A percentile compares a stretch with the other conserved stretches of the same genome.
Evolutionary conservation across 1,140 invertebrate genomes (phyloP).

Genomic region (Drosophila micromelanica): DNA sequence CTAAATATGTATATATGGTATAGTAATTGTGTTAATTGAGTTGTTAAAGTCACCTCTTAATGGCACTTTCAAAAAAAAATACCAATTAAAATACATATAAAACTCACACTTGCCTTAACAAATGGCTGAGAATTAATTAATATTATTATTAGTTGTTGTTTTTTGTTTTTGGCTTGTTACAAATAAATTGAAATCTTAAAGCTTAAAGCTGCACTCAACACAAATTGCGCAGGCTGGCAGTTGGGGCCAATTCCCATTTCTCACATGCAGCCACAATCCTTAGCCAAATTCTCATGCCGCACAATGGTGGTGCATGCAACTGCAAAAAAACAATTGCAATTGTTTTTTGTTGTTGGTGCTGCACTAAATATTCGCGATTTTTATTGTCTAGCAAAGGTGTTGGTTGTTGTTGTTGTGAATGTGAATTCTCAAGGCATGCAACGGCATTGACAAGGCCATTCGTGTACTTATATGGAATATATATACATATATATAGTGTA

Average conservation of each 20-base stretch:
- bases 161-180: constrained; percentile 17
- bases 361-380: constrained; percentile 73
- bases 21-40: constrained; percentile 69
- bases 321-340: constrained; percentile 70
- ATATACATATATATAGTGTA: no score
- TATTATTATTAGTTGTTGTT: neutral
- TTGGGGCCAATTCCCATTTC: constrained; percentile 15
- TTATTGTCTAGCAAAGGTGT: constrained; percentile 57
- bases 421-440: constrained; percentile 65
- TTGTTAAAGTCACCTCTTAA: constrained; percentile 59
- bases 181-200: constrained; percentile 44
- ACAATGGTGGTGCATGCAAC: constrained; percentile 54
- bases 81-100: constrained; percentile 22
- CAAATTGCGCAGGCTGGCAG: constrained; percentile 18
- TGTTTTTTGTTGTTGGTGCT: constrained; percentile 51
- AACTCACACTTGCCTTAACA: constrained; percentile 13
- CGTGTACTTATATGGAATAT: constrained; percentile 26
- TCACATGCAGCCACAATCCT: constrained; percentile 31
- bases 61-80: constrained; percentile 64
- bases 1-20: no score
- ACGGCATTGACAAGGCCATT: constrained; percentile 77
- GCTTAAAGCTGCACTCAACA: neutral
- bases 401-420: constrained; percentile 36
- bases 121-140: constrained; percentile 40
- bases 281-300: constrained; percentile 61